phyloP scores from a whole-genome alignment of 2,113 vertebrate genomes.

The Hiodon alosoides region DNA sequence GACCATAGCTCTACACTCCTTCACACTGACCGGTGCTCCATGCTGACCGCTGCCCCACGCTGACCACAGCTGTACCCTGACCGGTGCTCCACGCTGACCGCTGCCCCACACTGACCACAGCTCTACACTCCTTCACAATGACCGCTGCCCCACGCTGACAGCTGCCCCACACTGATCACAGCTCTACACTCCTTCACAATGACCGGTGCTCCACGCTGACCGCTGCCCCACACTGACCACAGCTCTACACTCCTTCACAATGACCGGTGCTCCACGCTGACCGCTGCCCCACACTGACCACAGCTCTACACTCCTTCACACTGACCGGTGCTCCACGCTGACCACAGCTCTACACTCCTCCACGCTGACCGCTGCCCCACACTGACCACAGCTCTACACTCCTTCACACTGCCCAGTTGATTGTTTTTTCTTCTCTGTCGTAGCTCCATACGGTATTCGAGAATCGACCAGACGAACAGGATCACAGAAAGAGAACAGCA shows the following conservation, averaged over 20 bases:
- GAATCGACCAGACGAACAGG: conserved; percentile 90
- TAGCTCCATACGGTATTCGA: conserved; percentile 93
- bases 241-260: no score
- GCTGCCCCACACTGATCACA: no score
- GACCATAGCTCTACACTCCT: neutral
- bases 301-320: no score
- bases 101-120: no score
- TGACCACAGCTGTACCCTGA: neutral
- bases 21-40: neutral
- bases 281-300: no score
- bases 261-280: no score
- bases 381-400: neutral
- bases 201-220: no score
- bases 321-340: neutral
- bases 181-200: no score
- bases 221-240: no score
- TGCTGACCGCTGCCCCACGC: neutral
- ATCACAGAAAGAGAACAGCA: conserved; percentile 76
- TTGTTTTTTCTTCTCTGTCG: neutral
- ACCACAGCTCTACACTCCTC: neutral
- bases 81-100: no score
- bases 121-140: no score
- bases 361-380: neutral
- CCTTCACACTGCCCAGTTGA: neutral
- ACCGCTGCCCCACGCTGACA: no score